Evolutionary conservation across 2,797 vertebrate species (phyloP).

Genomic region (Bovichtus diacanthus): DNA sequence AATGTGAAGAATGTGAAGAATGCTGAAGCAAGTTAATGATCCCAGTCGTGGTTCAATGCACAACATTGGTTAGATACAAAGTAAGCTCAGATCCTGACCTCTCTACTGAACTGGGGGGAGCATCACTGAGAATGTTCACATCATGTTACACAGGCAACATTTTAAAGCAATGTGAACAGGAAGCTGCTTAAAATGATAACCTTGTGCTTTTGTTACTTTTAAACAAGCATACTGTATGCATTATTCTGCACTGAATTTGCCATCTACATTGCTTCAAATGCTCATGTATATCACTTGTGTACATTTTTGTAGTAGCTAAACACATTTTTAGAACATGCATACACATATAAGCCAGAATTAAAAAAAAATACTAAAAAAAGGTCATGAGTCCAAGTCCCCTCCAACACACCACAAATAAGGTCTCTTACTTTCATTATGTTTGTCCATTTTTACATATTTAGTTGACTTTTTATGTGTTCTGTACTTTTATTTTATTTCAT

Average conservation of each 20-base stretch:
- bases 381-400: not conserved
- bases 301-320: not conserved
- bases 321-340: not conserved
- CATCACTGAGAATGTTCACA: not conserved
- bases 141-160: not conserved
- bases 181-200: not conserved
- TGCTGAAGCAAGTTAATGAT: constrained; percentile 3
- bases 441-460: not conserved
- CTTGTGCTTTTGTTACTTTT: not conserved
- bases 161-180: not conserved
- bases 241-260: not conserved
- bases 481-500: not conserved
- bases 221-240: not conserved
- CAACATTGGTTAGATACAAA: constrained; percentile 2
- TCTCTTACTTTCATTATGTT: not conserved
- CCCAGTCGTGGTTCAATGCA: constrained; percentile 12
- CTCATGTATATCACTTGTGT: not conserved
- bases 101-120: not conserved
- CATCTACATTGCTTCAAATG: not conserved
- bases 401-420: not conserved
- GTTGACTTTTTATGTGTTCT: not conserved
- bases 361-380: not conserved
- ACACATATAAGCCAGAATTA: not conserved
- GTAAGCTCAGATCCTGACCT: not conserved
- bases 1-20: constrained; percentile 47